Base-by-base conservation (phyloP, 2,888 invertebrate genomes). In the Caenorhabditis panamensis region DNA sequence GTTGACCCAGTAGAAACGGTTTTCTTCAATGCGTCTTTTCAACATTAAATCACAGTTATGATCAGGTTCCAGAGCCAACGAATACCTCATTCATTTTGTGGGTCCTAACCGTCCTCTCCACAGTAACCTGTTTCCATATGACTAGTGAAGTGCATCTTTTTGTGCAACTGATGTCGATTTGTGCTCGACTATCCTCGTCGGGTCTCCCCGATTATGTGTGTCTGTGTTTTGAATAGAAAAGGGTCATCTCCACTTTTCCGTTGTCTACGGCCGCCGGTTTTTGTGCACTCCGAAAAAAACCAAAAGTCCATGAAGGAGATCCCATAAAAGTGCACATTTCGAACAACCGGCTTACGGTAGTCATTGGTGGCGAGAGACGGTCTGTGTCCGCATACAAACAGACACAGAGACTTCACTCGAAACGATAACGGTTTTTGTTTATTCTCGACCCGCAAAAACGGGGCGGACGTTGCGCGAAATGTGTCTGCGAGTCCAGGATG, bases 401-500 rank as follows among this genome's bases (percentile, higher is more conserved):
- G 59, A 59, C 18, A 41, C n/a, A 54, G 31, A 44, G 37, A 66
- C 26, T 36, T 54, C 68, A 53, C 61, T 51, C 69, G 59, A 63
- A 63, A 54, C 64, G 58, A 73, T 63, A 73, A 66, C 66, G 75
- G 66, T 75, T 75, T 75, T 66, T 75, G 59, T 75, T 75, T 75
- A 61, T 75, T 76, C 68, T 68, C 62, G 62, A 41, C 37, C 56
- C 61, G 41, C 22, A 61, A 61, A 61, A 61, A 26, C 13, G 41
- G 18, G 18, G 18, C 16, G 11, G 62, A 47, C 44, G 36, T 37
- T 59, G 68, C 37, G 61, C 53, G 54, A 61, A 54, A 51, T 37
- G 41, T 26, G 62, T 37, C 62, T 54, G 51, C 68, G 54, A 49
- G 69, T 76, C 80, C 54, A 41, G 22, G 11, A 16, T 41, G 20